Percentiles rank a stretch among this genome's conserved stretches.
Evolutionary conservation across 2,113 vertebrate genomes (phyloP).

Genomic region (Eonycteris spelaea): DNA sequence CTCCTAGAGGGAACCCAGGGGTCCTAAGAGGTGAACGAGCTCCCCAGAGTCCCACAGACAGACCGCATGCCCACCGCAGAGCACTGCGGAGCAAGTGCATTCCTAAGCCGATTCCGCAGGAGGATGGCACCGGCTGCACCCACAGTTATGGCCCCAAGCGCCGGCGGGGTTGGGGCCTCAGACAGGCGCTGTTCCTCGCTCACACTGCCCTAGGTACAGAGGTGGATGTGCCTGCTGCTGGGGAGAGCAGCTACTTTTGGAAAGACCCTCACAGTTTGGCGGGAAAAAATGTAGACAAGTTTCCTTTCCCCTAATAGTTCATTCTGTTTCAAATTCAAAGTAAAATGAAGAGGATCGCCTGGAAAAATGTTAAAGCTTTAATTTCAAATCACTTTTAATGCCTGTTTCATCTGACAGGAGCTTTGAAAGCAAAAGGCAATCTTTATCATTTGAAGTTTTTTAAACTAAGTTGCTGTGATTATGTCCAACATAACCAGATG

Average conservation of each 20-base stretch:
- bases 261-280: not conserved
- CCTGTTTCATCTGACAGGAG: constrained; percentile 66
- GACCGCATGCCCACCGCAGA: no score
- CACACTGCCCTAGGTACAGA: fast-evolving
- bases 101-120: not conserved
- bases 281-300: not conserved
- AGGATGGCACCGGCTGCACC: not conserved
- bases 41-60: no score
- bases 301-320: not conserved
- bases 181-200: fast-evolving
- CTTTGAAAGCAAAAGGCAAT: constrained; percentile 76
- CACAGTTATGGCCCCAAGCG: fast-evolving
- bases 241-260: constrained; percentile 47
- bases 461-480: constrained; percentile 72
- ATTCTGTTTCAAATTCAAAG: constrained; percentile 49
- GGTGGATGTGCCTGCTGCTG: not conserved
- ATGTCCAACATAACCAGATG: constrained; percentile 66
- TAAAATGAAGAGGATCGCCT: constrained; percentile 37
- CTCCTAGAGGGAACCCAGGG: not conserved
- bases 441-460: constrained; percentile 78
- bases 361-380: constrained; percentile 66
- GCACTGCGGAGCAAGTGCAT: not conserved
- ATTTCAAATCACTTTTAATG: constrained; percentile 70
- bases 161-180: fast-evolving
- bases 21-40: fast-evolving